These are phyloP conservation scores for Mionectes macconnelli DNA, from an alignment of 2,113 vertebrate genomes.

Conservation along the genomic window DNA sequence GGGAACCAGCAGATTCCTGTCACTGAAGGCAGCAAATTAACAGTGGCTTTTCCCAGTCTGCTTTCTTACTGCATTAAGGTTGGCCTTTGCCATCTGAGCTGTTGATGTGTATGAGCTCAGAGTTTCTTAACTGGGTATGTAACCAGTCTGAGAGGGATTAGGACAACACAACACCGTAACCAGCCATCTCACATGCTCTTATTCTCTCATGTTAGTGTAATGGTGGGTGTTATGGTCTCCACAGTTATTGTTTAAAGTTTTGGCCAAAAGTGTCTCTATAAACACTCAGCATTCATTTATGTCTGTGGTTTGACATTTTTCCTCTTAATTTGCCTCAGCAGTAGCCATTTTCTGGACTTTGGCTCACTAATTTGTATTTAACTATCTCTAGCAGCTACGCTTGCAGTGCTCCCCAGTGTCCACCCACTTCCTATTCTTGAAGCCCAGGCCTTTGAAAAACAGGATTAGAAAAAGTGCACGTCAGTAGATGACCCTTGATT, in stretches of 20 bases:
- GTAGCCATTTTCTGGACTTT: neutral
- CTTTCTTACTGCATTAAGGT: neutral
- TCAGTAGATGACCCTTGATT: neutral
- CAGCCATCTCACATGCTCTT: neutral
- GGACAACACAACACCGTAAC: neutral
- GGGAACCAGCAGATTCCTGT: neutral
- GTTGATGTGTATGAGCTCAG: neutral
- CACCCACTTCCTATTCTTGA: neutral
- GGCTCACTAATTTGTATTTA: neutral
- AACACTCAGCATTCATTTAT: neutral
- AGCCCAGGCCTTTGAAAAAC: neutral
- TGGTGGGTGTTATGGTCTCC: neutral
- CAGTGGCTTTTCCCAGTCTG: neutral
- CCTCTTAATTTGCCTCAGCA: neutral
- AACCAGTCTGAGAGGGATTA: conserved; percentile 12
- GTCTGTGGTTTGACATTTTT: neutral
- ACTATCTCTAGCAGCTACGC: neutral
- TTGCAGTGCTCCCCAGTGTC: neutral
- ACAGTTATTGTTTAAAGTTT: neutral
- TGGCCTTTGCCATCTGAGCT: conserved; percentile 37
- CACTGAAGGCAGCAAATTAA: conserved; percentile 16
- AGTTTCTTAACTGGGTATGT: neutral
- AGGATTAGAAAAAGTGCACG: neutral
- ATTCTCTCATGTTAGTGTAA: neutral
- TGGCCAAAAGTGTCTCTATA: neutral